These are phyloP conservation scores for roundworm (Caenorhabditis elegans) DNA, from an alignment of 1,140 invertebrate genomes.

Conservation along the genomic window DNA sequence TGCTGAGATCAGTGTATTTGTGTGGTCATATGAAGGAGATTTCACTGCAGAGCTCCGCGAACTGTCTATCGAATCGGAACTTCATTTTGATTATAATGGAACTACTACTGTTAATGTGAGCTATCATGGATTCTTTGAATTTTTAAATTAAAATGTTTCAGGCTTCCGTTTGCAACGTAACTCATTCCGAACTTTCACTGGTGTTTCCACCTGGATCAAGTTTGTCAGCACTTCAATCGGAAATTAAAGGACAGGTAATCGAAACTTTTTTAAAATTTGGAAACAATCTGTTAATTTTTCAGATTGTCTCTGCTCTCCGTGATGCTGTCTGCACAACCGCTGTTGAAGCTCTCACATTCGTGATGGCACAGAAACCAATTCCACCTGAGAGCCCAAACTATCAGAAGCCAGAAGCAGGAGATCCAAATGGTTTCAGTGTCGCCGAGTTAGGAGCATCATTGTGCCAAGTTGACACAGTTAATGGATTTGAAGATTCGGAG, in stretches of 20 bases:
- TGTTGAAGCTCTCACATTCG: slow-evolving; percentile 30
- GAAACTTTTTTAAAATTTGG: not conserved
- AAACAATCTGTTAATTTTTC: not conserved
- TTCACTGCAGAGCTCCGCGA: not conserved
- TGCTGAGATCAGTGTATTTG: not conserved
- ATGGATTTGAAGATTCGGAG: not conserved
- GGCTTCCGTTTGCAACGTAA: slow-evolving; percentile 20
- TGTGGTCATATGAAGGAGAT: slow-evolving; percentile 10
- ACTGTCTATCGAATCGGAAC: not conserved
- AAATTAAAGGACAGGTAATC: slow-evolving; percentile 17
- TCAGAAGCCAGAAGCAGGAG: not conserved
- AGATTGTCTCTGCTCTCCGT: not conserved
- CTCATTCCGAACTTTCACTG: slow-evolving; percentile 10
- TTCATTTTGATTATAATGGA: slow-evolving; percentile 19
- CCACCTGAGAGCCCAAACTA: not conserved
- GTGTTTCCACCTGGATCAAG: slow-evolving; percentile 14
- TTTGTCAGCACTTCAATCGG: not conserved
- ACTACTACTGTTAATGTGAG: not conserved
- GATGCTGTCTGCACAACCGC: slow-evolving; percentile 3
- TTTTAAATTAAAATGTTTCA: not conserved
- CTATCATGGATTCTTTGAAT: not conserved
- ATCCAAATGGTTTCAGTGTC: slow-evolving; percentile 6
- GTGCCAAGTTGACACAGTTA: not conserved
- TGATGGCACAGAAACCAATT: slow-evolving; percentile 32
- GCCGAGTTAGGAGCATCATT: not conserved